phyloP scores from a whole-genome alignment of 2,888 invertebrate genomes.

The Stenodema calcarata region DNA sequence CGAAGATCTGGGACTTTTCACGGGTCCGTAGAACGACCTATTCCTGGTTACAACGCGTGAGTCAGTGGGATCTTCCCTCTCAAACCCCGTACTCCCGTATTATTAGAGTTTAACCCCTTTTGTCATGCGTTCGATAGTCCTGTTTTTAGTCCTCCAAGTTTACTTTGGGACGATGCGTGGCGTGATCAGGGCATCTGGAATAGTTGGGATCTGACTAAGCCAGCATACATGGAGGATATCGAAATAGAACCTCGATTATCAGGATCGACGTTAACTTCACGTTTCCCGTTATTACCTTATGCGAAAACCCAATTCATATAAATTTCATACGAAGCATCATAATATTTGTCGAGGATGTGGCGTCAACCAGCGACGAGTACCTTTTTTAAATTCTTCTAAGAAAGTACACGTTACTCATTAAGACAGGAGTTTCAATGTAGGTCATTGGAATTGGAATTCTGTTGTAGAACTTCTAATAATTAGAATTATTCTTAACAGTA shows the following conservation, averaged over 20 bases:
- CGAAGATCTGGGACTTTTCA: not conserved
- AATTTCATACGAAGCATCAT: no score
- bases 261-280: no score
- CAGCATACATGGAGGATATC: not conserved
- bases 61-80: slow-evolving; percentile 7
- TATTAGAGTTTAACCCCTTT: not conserved
- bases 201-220: not conserved
- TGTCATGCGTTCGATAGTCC: not conserved
- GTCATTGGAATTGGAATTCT: no score
- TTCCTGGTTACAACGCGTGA: slow-evolving; percentile 17
- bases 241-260: not conserved
- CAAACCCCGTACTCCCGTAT: not conserved
- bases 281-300: no score
- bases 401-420: no score
- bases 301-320: no score
- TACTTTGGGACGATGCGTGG: not conserved
- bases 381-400: no score
- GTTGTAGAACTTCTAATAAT: no score
- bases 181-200: not conserved
- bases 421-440: no score
- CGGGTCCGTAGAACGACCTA: not conserved
- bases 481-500: no score
- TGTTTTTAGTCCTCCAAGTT: not conserved
- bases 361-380: no score
- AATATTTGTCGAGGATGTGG: no score